phyloP scores from a whole-genome alignment of 2,797 vertebrate genomes.

The Taeniopygia guttata region DNA sequence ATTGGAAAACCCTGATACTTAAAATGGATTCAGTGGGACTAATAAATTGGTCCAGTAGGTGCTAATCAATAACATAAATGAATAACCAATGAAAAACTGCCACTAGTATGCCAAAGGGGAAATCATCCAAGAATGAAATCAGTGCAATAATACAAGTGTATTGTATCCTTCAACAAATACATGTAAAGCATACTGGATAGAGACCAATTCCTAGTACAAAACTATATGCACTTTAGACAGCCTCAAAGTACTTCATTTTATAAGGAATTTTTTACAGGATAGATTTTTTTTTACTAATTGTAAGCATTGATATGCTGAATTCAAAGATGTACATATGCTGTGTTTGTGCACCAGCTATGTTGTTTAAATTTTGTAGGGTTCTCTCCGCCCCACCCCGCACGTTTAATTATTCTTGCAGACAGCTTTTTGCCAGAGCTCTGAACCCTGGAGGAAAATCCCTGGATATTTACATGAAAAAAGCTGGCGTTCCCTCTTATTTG shows the following conservation, averaged over 20 bases:
- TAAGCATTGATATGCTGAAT: constrained; percentile 5
- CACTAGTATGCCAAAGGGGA: constrained; percentile 86
- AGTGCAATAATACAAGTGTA: constrained; percentile 83
- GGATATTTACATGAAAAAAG: constrained; percentile 64
- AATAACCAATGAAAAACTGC: constrained; percentile 86
- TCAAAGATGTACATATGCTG: background rate
- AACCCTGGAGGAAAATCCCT: constrained; percentile 51
- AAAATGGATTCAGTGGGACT: constrained; percentile 84
- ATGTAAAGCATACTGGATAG: constrained; percentile 81
- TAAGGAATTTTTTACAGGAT: background rate
- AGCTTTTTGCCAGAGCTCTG: constrained; percentile 54
- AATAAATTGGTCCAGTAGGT: constrained; percentile 84
- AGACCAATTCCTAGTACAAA: constrained; percentile 75
- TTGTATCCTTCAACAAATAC: constrained; percentile 81
- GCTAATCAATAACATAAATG: constrained; percentile 87
- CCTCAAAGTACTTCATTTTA: constrained; percentile 29
- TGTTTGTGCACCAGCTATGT: background rate
- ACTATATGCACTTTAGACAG: background rate
- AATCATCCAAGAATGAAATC: constrained; percentile 91
- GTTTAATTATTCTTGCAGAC: constrained; percentile 53
- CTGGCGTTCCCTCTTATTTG: constrained; percentile 37
- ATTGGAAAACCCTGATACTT: constrained; percentile 72
- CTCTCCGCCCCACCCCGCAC: no score
- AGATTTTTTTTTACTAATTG: background rate
- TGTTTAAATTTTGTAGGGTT: background rate